Base-by-base conservation (phyloP, 2,113 vertebrate genomes). In the Ibidorhyncha struthersii region DNA sequence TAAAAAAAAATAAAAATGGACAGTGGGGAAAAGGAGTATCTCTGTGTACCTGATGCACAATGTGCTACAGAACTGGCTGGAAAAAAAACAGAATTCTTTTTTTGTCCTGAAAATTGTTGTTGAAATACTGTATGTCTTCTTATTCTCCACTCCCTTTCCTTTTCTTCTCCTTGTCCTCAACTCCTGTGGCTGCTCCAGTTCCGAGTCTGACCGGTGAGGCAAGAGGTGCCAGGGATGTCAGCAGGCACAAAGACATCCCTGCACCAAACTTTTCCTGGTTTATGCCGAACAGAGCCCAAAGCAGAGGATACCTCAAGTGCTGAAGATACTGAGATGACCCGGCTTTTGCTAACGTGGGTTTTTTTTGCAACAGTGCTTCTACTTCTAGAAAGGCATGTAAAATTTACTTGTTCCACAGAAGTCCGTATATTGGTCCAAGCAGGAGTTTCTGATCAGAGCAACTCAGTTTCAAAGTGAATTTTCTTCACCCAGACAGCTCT, bases 191-290 rank as follows among this genome's bases (percentile, higher is more conserved):
- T 76, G 32, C 29, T 82, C 10, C 32, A 73, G 41, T 21, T 84
- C 65, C 22, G 41, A 82, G 41, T 19, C 30, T 22, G 25, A 34
- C 41, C 1, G 0, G 29, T 25, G 21, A 86, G 49, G 52, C 0
- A 0, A 76, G 70, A 52, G 30, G 30, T 50, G 41, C 38, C 63
- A 38, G 38, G 52, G 34, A 79, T 32, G 22, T 26, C 59, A 79
- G 41, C n/a, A 70, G 49, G 41, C 61, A 63, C 32, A 74, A 83
- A 70, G 25, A 67, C 29, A 55, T 32, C 22, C 23, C 38, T 59
- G 49, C 10, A 59, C 15, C 32, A 71, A 78, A 67, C 2, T 25
- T 40, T n/a, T 67, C 52, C 38, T 38, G n/a, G 8, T 12, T 86
- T 59, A 53, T 45, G 26, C 38, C 29, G 56, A 5, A 29, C n/a